Base-by-base conservation (phyloP, 1,140 invertebrate species). In the Drosophila kurseongensis region DNA sequence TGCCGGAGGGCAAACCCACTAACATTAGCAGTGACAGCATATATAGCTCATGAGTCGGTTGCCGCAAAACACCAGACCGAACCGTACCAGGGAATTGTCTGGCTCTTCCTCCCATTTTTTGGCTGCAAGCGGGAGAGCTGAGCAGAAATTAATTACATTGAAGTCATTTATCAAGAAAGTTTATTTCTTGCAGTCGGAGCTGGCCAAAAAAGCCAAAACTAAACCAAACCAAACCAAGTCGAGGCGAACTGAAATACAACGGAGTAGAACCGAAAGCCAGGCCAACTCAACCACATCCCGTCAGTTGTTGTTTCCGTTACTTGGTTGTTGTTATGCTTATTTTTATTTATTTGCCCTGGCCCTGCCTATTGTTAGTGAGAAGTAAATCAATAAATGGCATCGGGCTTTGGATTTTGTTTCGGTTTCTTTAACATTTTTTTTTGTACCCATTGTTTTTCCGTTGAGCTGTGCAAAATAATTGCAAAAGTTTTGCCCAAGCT, bases 161-260 rank as follows among this genome's bases (percentile, higher is more conserved):
- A 89, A 89, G 84, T 89, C 84, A 89, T 89, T 89, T 89, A 89
- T 89, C 84, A 89, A 89, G 84, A 89, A 89, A 89, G 84, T 89
- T 89, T 89, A 89, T 89, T 88, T 89, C 84, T 89, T 89, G 84
- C 84, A 74, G 62, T 58, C 57, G 54, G 74, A 67, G 62, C 48
- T 9, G 45, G 71, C 51, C 71, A 57, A 75, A 75, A 75, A 59
- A 75, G 56, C 50, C 52, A 51, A 51, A 77, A 77, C 50, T 52
- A 62, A 66, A 58, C 48, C 67, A 66, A 68, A 45, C 54, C 54
- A 2, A 51, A 35, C 23, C 50, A 40, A 75, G 62, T 32, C 54
- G 47, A 58, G 56, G 36, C 48, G 67, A 75, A 62, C 54, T 18
- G 59, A 65, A 76, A 85, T 59, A 74, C 71, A 71, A 59, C 44